These are phyloP conservation scores for Turnix velox DNA, from an alignment of 2,113 vertebrate genomes.

Conservation along the genomic window DNA sequence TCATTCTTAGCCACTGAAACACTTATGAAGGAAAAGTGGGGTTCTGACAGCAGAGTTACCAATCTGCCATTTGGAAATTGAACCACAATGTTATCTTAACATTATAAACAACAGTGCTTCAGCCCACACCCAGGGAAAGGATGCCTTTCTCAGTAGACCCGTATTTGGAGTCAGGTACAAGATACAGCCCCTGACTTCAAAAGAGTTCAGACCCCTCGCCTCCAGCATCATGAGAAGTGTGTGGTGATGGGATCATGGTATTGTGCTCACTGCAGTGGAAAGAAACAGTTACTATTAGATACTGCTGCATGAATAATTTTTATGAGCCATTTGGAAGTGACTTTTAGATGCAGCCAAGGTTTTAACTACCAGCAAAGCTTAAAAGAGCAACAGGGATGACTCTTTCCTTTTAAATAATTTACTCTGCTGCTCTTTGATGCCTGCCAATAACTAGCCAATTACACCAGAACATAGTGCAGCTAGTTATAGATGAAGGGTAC, in stretches of 20 bases:
- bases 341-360: not conserved
- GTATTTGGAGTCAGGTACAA: not conserved
- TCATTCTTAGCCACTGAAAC: not conserved
- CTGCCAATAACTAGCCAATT: not conserved
- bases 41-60: not conserved
- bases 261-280: slow-evolving; percentile 31
- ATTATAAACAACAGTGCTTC: not conserved
- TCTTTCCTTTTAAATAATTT: not conserved
- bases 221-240: not conserved
- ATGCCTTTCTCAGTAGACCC: not conserved
- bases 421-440: not conserved
- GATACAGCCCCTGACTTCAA: not conserved
- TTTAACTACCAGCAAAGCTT: not conserved
- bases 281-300: not conserved
- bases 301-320: not conserved
- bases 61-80: not conserved
- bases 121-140: not conserved
- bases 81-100: not conserved
- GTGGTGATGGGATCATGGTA: not conserved
- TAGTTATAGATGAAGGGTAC: not conserved
- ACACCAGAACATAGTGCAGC: not conserved
- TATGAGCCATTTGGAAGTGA: not conserved
- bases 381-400: not conserved
- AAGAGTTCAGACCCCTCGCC: not conserved
- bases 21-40: not conserved